Evolutionary conservation across 2,113 vertebrate genomes (phyloP).

Genomic region (Austrofundulus limnaeus): DNA sequence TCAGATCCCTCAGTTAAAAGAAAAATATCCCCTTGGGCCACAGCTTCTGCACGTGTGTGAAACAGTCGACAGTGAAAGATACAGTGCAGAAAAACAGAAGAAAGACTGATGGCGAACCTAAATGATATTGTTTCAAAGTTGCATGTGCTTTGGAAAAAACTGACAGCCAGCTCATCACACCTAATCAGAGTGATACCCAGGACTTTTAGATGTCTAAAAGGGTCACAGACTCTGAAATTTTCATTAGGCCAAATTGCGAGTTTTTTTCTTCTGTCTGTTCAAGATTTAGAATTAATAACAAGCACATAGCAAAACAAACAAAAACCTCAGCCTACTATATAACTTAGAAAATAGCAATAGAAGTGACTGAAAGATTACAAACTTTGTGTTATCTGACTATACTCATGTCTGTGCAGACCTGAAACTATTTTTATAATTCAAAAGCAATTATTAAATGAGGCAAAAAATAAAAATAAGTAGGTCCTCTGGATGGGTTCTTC

Average conservation of each 20-base stretch:
- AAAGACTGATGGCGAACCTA: conserved; percentile 33
- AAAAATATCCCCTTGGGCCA: conserved; percentile 64
- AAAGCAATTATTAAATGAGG: background rate
- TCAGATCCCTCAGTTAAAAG: conserved; percentile 68
- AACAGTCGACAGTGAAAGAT: conserved; percentile 6
- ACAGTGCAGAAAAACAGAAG: conserved; percentile 8
- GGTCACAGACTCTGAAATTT: conserved; percentile 32
- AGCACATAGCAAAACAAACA: background rate
- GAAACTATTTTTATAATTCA: background rate
- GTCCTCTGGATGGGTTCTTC: too few species aligned
- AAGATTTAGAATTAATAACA: background rate
- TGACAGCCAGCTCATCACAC: conserved; percentile 49
- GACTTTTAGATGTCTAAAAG: conserved; percentile 46
- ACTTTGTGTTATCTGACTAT: too few species aligned
- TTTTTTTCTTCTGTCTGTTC: too few species aligned
- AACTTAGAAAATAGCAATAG: background rate
- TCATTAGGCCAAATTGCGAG: too few species aligned
- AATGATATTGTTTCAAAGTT: conserved; percentile 59
- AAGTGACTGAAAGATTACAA: too few species aligned
- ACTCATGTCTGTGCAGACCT: too few species aligned
- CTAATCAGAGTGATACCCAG: conserved; percentile 47
- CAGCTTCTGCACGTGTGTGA: conserved; percentile 35
- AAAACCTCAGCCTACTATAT: background rate
- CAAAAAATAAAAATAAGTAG: too few species aligned
- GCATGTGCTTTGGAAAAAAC: conserved; percentile 43